Conservation (phyloP, 2,797 vertebrate species). For the Microctenopoma lineatum region DNA sequence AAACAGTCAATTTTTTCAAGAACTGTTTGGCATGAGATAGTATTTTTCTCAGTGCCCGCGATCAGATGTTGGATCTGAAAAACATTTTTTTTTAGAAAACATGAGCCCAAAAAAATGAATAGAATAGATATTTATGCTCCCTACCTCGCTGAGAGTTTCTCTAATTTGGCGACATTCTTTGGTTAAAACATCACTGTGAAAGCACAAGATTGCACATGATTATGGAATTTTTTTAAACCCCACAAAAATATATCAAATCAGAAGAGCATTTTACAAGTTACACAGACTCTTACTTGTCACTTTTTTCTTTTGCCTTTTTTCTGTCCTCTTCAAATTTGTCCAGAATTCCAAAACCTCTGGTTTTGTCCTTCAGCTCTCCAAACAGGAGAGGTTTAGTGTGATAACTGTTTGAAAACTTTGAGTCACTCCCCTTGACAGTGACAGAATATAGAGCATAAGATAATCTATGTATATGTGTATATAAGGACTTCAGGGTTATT, state of each 20-base stretch:
- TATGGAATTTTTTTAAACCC: not conserved
- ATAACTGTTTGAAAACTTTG: conserved; percentile 88
- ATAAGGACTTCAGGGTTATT: not conserved
- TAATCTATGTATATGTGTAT: not conserved
- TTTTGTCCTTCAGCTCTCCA: conserved; percentile 84
- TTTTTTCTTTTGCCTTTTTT: conserved; percentile 89
- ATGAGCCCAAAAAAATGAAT: not conserved
- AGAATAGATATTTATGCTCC: conserved; percentile 38
- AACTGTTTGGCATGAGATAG: conserved; percentile 65
- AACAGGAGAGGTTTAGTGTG: conserved; percentile 90
- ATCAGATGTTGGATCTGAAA: conserved; percentile 80
- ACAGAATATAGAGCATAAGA: not conserved
- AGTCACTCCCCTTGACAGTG: conserved; percentile 84
- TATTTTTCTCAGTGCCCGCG: conserved; percentile 69
- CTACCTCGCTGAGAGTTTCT: conserved; percentile 88
- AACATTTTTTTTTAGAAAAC: conserved; percentile 9
- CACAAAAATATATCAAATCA: not conserved
- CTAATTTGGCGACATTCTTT: conserved; percentile 83
- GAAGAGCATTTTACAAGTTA: conserved; percentile 1
- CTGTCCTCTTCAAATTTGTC: conserved; percentile 91
- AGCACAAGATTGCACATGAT: conserved; percentile 27
- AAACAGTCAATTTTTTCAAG: conserved; percentile 73
- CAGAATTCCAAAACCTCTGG: conserved; percentile 79
- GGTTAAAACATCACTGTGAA: conserved; percentile 86
- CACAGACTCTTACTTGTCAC: conserved; percentile 82